These are phyloP conservation scores for Acrossocheilus wenchowensis DNA, from an alignment of 2,797 vertebrate species.

Conservation along the genomic window DNA sequence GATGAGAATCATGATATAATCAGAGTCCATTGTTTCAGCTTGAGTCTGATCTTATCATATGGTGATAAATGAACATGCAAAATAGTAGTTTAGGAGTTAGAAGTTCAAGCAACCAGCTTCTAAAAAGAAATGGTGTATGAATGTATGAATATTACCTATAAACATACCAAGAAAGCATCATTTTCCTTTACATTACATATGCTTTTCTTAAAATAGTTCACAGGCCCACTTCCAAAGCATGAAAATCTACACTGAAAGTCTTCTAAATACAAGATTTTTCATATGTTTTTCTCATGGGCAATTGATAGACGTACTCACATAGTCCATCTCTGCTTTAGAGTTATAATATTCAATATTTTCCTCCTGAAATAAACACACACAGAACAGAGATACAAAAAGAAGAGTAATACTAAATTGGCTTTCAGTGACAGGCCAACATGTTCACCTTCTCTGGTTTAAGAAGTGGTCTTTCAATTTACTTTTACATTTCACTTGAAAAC, in stretches of 20 bases:
- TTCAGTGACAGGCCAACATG: too few species aligned
- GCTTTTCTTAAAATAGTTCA: neutral
- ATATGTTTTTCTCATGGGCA: neutral
- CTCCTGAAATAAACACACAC: slow-evolving; percentile 79
- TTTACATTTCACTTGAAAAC: too few species aligned
- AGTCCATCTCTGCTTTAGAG: slow-evolving; percentile 94
- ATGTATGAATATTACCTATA: neutral
- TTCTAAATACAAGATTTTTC: too few species aligned
- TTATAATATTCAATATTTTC: slow-evolving; percentile 96
- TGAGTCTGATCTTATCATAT: neutral
- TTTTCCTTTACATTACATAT: neutral
- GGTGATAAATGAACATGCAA: slow-evolving; percentile 22
- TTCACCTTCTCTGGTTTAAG: too few species aligned
- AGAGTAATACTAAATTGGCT: too few species aligned
- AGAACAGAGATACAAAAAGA: slow-evolving; percentile 26
- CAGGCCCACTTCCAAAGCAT: slow-evolving; percentile 3
- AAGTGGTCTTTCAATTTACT: too few species aligned
- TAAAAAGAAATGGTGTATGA: slow-evolving; percentile 24
- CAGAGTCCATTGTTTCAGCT: neutral
- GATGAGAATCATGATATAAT: slow-evolving; percentile 66
- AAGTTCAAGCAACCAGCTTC: neutral
- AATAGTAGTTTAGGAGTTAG: slow-evolving; percentile 3
- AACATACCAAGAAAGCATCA: slow-evolving; percentile 4
- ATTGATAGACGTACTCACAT: slow-evolving; percentile 81
- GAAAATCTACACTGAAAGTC: neutral